Evolutionary conservation across 2,113 vertebrate species (phyloP), one percentile per base, ranked within the genome.

Genomic region (Microtus ochrogaster): DNA sequence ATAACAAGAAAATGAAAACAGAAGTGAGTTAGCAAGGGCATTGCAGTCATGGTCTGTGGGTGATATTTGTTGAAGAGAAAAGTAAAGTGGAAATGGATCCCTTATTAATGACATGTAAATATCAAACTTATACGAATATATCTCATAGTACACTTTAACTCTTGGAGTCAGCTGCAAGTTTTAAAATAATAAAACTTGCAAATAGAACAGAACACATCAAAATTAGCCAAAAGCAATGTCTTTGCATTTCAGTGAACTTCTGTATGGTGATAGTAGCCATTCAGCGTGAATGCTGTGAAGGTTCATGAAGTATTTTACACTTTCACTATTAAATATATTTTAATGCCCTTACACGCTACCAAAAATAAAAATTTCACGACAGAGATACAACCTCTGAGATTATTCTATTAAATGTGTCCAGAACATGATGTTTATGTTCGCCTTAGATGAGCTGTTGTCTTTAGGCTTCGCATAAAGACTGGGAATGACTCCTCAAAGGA

Each of bases 1-100:
- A 90, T 90, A 94, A 41, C 30, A 65, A 63, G n/a, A 55, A 44
- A 85, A 12, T 74, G 55, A 89, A 91, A 93, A 90, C 65, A 91
- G 55, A 91, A 96, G 47, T 49, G 58, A 22, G 89, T 96, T 65
- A 86, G 33, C 41, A 47, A 0, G 88, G 92, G 6, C 21, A 91
- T 94, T 95, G 97, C 33, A 89, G 2, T 16, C 58, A 44, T 9
- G 21, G 58, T 92, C 66, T 79, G 13, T 93, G 73, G 4, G 7
- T 70, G 21, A 77, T 36, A 16, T 90, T 89, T 96, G 14, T n/a
- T n/a, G 91, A 5, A 44, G 16, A 47, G 47, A 7, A 77, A 78
- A 89, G 73, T 44, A 77, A 55, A 66, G 61, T 73, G 0, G 66
- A 66, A 21, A 44, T 17, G 77, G 3, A 13, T 90, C 36, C 11